Conservation (phyloP, 1,140 invertebrate species). For the Piezodorus guildinii region DNA sequence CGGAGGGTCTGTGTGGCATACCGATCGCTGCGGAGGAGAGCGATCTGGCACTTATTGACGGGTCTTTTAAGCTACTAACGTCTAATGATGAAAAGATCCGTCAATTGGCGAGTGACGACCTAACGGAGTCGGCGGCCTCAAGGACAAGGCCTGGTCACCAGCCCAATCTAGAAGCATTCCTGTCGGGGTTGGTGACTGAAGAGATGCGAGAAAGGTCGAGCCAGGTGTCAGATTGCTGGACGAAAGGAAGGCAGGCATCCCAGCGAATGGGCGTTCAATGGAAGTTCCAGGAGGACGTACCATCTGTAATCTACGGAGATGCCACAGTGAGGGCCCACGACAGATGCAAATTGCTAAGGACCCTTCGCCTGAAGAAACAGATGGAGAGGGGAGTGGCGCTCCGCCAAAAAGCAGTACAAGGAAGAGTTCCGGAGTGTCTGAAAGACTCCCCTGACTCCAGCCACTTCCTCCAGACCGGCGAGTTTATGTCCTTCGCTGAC, state of each 20-base stretch:
- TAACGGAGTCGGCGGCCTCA: background rate
- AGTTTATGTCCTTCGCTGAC: conserved; percentile 27
- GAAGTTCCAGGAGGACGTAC: background rate
- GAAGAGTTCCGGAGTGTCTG: conserved; percentile 17
- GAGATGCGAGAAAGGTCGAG: background rate
- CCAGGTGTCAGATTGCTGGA: background rate
- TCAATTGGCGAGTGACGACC: background rate
- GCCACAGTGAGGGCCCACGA: background rate
- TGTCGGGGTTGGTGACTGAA: background rate
- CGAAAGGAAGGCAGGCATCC: background rate
- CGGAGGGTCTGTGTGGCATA: no score
- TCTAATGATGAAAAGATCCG: background rate
- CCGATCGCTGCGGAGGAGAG: no score
- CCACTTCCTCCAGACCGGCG: conserved; percentile 24
- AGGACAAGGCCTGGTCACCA: background rate
- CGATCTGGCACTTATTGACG: no score
- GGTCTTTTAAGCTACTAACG: conserved; percentile 1
- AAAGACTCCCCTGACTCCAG: background rate
- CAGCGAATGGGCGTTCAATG: background rate
- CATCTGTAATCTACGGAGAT: background rate
- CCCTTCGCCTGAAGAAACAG: background rate
- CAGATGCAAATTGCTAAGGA: background rate
- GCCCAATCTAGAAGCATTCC: background rate
- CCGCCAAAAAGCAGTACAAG: conserved; percentile 14
- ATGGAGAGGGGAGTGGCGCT: background rate